Percentiles rank a stretch among this genome's conserved stretches.
phyloP scores from a whole-genome alignment of 2,888 invertebrate genomes.

The Oscheius sp. region DNA sequence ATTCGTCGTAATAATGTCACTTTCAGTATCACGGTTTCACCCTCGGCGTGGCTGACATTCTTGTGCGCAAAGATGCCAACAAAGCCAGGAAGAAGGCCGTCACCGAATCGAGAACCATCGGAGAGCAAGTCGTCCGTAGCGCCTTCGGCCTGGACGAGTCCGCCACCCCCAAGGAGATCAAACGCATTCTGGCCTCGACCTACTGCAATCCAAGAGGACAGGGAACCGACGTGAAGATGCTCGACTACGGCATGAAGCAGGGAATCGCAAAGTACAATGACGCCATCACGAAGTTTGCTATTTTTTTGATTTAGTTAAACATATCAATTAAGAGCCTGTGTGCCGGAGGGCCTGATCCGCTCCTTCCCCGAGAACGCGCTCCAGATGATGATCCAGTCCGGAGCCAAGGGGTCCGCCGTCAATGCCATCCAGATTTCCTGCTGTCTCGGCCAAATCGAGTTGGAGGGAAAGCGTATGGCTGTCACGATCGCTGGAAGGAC shows the following conservation, averaged over 20 bases:
- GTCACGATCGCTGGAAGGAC: constrained; percentile 89
- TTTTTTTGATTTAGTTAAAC: background rate
- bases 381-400: constrained; percentile 97
- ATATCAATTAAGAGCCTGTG: constrained; percentile 79
- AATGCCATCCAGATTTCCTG: constrained; percentile 84
- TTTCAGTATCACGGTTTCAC: constrained; percentile 84
- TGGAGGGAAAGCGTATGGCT: constrained; percentile 90
- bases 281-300: constrained; percentile 83
- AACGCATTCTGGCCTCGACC: constrained; percentile 65
- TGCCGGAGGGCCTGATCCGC: constrained; percentile 85
- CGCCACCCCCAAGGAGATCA: constrained; percentile 75
- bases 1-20: background rate
- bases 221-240: constrained; percentile 80
- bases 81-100: constrained; percentile 78
- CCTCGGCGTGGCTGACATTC: constrained; percentile 92
- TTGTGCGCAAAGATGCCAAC: constrained; percentile 83
- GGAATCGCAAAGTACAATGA: constrained; percentile 87
- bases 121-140: constrained; percentile 75
- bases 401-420: constrained; percentile 96
- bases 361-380: constrained; percentile 94
- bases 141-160: constrained; percentile 77
- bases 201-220: constrained; percentile 68
- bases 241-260: constrained; percentile 85
- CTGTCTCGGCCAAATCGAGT: constrained; percentile 94
- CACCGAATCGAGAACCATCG: constrained; percentile 65